Percentiles rank a stretch among this genome's conserved stretches.
Conservation (phyloP, 2,888 invertebrate species). For the Tachystola acroxantha region DNA sequence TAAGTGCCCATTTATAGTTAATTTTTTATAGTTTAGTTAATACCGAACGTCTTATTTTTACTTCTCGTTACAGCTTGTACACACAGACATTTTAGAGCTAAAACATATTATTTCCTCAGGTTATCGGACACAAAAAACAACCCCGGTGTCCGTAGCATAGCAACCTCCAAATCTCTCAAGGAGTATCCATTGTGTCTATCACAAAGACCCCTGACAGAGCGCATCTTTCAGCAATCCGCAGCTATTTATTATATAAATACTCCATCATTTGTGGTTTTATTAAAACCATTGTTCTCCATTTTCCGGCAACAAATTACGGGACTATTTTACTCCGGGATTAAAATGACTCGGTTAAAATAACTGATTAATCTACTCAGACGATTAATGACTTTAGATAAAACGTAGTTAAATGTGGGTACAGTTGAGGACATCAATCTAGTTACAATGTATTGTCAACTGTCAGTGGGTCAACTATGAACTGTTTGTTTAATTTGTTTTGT, state of each 20-base stretch:
- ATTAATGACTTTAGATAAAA: conserved; percentile 4
- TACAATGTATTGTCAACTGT: no score
- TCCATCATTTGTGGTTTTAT: conserved; percentile 37
- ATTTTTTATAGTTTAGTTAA: no score
- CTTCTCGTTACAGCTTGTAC: no score
- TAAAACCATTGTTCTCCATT: conserved; percentile 21
- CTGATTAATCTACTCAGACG: conserved; percentile 14
- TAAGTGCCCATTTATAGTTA: no score
- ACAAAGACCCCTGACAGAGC: conserved; percentile 48
- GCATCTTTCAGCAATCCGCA: conserved; percentile 36
- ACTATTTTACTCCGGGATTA: conserved; percentile 19
- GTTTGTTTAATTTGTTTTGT: no score
- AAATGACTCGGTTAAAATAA: conserved; percentile 15
- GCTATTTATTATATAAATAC: conserved; percentile 44
- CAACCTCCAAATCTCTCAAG: conserved; percentile 33
- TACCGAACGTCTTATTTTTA: no score
- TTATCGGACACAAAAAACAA: conserved; percentile 32
- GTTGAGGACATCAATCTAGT: no score
- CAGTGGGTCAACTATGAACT: no score
- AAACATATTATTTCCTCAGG: not conserved
- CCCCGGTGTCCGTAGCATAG: conserved; percentile 28
- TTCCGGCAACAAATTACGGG: conserved; percentile 27
- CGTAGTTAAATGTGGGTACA: no score
- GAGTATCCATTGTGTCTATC: conserved; percentile 45
- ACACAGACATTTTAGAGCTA: no score